Percentiles rank a stretch among this genome's conserved stretches.
Conservation (phyloP, 2,113 vertebrate genomes). For the Prunella himalayana region DNA sequence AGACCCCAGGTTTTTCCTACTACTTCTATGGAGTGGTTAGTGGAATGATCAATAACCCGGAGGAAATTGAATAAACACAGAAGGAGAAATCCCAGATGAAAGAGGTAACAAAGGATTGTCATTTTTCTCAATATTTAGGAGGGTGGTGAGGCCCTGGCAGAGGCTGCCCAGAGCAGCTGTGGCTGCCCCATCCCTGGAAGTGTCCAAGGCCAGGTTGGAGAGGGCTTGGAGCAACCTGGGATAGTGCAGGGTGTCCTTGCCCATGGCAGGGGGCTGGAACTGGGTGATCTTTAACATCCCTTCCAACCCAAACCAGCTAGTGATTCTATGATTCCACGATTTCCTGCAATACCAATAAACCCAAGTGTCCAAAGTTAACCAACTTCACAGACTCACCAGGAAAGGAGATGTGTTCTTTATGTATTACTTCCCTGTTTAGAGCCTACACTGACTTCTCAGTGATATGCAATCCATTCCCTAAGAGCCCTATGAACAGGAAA, state of each 20-base stretch:
- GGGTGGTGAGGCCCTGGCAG: neutral
- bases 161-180: neutral
- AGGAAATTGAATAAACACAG: neutral
- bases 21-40: neutral
- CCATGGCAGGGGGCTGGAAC: neutral
- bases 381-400: neutral
- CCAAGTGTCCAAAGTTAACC: neutral
- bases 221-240: neutral
- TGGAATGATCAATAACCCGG: neutral
- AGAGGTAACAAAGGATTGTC: neutral
- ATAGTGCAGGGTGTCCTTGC: neutral
- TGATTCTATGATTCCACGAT: neutral
- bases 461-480: neutral
- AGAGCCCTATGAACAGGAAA: neutral
- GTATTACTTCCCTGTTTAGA: neutral
- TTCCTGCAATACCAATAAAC: neutral
- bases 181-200: neutral
- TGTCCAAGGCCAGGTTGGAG: neutral
- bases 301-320: neutral
- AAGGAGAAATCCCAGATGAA: neutral
- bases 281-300: neutral
- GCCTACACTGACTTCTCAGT: neutral
- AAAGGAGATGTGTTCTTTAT: neutral
- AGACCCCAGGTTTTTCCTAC: neutral
- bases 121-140: neutral